Conservation (phyloP, 2,113 vertebrate genomes). For the Cisticola juncidis region DNA sequence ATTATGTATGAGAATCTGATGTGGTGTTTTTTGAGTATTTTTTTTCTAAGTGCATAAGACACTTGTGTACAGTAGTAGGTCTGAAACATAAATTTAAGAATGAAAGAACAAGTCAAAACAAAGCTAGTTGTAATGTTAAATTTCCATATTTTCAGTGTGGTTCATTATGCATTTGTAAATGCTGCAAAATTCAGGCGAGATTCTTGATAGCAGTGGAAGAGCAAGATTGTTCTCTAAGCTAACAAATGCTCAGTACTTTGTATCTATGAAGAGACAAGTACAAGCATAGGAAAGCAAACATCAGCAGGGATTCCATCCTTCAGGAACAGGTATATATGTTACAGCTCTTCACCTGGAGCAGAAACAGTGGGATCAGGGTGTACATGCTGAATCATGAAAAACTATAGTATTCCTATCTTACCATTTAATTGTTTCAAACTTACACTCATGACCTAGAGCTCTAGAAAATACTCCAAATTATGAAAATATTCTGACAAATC, state of each 20-base stretch:
- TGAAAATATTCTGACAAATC: background rate
- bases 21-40: background rate
- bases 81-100: background rate
- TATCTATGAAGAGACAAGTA: background rate
- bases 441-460: background rate
- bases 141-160: background rate
- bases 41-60: background rate
- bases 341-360: background rate
- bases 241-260: background rate
- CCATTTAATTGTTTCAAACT: background rate
- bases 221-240: background rate
- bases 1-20: background rate
- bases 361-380: background rate
- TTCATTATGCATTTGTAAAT: background rate
- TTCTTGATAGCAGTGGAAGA: background rate
- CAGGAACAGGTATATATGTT: background rate
- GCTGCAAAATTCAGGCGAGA: background rate
- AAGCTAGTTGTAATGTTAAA: background rate
- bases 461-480: background rate
- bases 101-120: background rate
- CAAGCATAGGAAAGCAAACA: background rate
- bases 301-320: background rate
- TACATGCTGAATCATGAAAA: background rate
- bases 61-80: background rate
- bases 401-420: background rate